Evolutionary conservation across 2,888 invertebrate genomes (phyloP).

Genomic region (Nemotelus nigrinus): DNA sequence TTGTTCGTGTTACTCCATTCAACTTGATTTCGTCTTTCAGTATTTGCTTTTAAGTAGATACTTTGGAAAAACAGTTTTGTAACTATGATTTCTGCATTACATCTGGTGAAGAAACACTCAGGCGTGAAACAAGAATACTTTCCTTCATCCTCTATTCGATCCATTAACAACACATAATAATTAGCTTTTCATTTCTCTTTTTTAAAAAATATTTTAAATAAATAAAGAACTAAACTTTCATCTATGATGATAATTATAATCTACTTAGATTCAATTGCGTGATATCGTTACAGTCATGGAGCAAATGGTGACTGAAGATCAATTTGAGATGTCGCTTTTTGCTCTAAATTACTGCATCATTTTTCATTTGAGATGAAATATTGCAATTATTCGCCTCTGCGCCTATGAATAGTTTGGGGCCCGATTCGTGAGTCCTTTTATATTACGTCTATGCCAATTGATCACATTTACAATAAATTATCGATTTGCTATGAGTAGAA

Average conservation of each 20-base stretch:
- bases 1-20: neutral
- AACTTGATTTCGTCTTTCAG: neutral
- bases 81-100: too few relatives aligned
- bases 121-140: too few relatives aligned
- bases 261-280: too few relatives aligned
- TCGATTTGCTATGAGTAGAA: slow-evolving; percentile 27
- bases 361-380: neutral
- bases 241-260: neutral
- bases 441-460: slow-evolving; percentile 15
- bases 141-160: too few relatives aligned
- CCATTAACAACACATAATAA: neutral
- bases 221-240: neutral
- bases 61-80: neutral
- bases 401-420: slow-evolving; percentile 24
- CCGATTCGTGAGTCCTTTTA: neutral
- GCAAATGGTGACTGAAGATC: too few relatives aligned
- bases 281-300: too few relatives aligned
- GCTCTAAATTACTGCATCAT: slow-evolving; percentile 6
- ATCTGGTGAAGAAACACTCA: too few relatives aligned
- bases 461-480: slow-evolving; percentile 41
- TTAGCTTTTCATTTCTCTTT: neutral
- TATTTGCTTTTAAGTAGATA: neutral
- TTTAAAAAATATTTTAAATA: neutral
- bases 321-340: too few relatives aligned
- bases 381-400: slow-evolving; percentile 17